These are phyloP conservation scores for Lasioglossum leucozonium DNA, from an alignment of 2,888 invertebrate genomes.

Conservation along the genomic window DNA sequence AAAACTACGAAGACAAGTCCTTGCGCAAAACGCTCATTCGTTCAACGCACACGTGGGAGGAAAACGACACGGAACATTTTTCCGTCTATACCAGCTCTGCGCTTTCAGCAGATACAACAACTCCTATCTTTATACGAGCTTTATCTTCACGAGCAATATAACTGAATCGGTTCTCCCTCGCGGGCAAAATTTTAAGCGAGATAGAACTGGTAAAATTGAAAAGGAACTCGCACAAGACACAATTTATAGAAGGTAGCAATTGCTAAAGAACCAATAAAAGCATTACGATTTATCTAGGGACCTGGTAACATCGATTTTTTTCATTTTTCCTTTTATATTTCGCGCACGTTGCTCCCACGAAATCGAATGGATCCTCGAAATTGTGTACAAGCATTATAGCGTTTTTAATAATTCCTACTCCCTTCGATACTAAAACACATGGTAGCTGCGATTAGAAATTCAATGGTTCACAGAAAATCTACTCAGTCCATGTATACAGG, in stretches of 20 bases:
- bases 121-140: conserved; percentile 47
- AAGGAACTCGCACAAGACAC: conserved; percentile 24
- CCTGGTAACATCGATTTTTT: conserved; percentile 1
- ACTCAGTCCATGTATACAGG: neutral
- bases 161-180: conserved; percentile 39
- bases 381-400: neutral
- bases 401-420: neutral
- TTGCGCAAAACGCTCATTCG: conserved; percentile 26
- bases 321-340: conserved; percentile 1
- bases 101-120: conserved; percentile 42
- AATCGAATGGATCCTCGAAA: neutral
- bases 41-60: conserved; percentile 2
- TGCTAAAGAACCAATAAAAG: conserved; percentile 29
- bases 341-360: neutral
- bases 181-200: conserved; percentile 47
- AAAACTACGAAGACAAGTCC: conserved; percentile 34
- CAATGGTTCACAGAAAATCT: neutral
- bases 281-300: conserved; percentile 34
- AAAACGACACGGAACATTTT: conserved; percentile 33
- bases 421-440: neutral
- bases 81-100: conserved; percentile 30
- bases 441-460: neutral
- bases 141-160: conserved; percentile 49
- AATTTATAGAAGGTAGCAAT: conserved; percentile 36
- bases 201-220: conserved; percentile 37